phyloP scores from a whole-genome alignment of 2,888 invertebrate genomes.

The Andrena flavipes region DNA sequence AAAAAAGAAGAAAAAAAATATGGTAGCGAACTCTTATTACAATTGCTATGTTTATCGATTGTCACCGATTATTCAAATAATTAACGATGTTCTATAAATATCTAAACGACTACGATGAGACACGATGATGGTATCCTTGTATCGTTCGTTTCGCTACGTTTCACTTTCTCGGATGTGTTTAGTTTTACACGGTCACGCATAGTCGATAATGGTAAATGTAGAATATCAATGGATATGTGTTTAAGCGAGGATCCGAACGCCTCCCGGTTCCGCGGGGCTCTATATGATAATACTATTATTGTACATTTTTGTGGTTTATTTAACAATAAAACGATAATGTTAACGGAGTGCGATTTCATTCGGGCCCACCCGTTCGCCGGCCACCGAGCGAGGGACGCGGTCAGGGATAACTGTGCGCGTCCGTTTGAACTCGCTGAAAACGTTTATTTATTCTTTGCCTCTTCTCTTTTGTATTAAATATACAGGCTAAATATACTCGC shows the following conservation, averaged over 20 bases:
- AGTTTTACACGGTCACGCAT: conserved; percentile 74
- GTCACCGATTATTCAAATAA: conserved; percentile 84
- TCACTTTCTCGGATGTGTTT: conserved; percentile 74
- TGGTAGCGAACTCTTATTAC: conserved; percentile 76
- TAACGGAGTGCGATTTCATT: conserved; percentile 60
- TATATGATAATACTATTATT: conserved; percentile 82
- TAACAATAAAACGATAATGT: conserved; percentile 84
- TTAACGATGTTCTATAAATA: conserved; percentile 77
- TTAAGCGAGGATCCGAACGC: conserved; percentile 75
- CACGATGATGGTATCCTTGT: conserved; percentile 64
- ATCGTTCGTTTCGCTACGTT: conserved; percentile 76
- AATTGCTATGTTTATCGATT: conserved; percentile 86
- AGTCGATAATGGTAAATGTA: conserved; percentile 80
- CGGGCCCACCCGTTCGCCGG: background rate
- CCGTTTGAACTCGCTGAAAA: background rate
- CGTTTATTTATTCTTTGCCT: background rate
- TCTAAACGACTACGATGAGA: conserved; percentile 76
- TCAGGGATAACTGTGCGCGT: background rate
- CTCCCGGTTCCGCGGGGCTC: conserved; percentile 71
- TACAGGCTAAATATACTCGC: background rate
- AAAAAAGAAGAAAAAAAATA: background rate
- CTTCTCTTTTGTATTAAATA: conserved; percentile 3
- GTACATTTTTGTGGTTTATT: conserved; percentile 85
- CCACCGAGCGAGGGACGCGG: background rate
- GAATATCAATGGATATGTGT: conserved; percentile 83